phyloP scores from a whole-genome alignment of 2,797 vertebrate genomes.

The Etheostoma nigrum region DNA sequence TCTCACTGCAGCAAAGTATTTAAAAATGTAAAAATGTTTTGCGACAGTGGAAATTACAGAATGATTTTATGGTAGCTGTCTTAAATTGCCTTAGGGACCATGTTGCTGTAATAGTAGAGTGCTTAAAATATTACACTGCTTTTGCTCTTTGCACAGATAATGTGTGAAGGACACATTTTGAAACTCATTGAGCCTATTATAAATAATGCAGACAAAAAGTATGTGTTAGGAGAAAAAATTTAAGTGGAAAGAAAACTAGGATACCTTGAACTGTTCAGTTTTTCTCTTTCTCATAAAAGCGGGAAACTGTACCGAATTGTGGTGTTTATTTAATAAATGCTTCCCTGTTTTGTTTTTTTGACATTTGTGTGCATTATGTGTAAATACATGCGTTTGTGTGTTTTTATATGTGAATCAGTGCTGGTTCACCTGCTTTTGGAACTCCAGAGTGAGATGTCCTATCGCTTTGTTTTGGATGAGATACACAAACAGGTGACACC shows the following conservation, averaged over 20 bases:
- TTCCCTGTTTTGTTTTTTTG: slow-evolving; percentile 2
- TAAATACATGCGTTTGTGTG: slow-evolving; percentile 28
- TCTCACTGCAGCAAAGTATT: slow-evolving; percentile 27
- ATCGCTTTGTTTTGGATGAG: slow-evolving; percentile 86
- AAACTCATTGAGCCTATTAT: slow-evolving; percentile 36
- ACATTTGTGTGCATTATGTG: slow-evolving; percentile 13
- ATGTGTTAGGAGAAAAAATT: slow-evolving; percentile 12
- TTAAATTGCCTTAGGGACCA: slow-evolving; percentile 41
- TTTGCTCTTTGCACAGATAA: slow-evolving; percentile 36
- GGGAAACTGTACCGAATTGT: slow-evolving; percentile 6
- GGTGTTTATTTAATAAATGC: slow-evolving; percentile 28
- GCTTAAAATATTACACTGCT: slow-evolving; percentile 40
- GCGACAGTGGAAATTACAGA: slow-evolving; percentile 53
- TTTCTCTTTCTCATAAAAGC: neutral
- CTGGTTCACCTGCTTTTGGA: slow-evolving; percentile 89
- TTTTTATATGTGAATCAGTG: slow-evolving; percentile 79
- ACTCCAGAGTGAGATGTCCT: slow-evolving; percentile 86
- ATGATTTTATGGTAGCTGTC: slow-evolving; percentile 58
- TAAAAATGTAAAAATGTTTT: slow-evolving; percentile 37
- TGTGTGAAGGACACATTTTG: slow-evolving; percentile 34
- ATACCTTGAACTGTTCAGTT: neutral
- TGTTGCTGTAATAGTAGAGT: slow-evolving; percentile 49
- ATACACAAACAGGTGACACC: slow-evolving; percentile 90
- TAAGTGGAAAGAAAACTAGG: too few relatives aligned
- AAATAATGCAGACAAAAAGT: slow-evolving; percentile 35